Conservation (phyloP, 2,888 invertebrate genomes). For the Erebia palarica region DNA sequence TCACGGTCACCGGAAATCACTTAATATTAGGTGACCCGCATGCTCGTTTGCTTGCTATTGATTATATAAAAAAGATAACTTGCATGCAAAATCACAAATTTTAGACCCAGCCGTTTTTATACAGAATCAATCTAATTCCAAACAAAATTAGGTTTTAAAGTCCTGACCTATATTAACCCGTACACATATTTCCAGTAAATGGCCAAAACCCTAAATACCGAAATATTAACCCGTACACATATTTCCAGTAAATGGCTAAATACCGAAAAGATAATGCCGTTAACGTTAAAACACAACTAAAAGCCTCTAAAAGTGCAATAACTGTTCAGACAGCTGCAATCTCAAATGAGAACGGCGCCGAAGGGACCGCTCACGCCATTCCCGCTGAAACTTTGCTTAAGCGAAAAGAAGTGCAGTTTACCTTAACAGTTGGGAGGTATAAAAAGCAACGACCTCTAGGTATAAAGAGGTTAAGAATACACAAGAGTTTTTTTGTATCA, state of each 20-base stretch:
- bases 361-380: slow-evolving; percentile 37
- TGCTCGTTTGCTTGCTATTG: no score
- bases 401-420: slow-evolving; percentile 44
- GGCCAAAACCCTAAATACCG: background rate
- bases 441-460: slow-evolving; percentile 48
- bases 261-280: slow-evolving; percentile 3
- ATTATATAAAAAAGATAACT: no score
- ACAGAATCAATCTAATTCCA: no score
- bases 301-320: slow-evolving; percentile 30
- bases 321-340: slow-evolving; percentile 37
- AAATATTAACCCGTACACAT: background rate
- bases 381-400: slow-evolving; percentile 37
- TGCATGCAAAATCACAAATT: no score
- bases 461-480: slow-evolving; percentile 29
- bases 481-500: background rate
- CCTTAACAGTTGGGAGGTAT: slow-evolving; percentile 44
- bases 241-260: background rate
- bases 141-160: no score
- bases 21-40: no score
- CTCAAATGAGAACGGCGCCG: slow-evolving; percentile 41
- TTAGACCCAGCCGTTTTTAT: no score
- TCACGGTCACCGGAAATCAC: no score
- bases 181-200: no score
- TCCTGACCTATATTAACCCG: no score
- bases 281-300: slow-evolving; percentile 23